Conservation (phyloP, 64 coral and sea anemone species). For the Pocillopora verrucosa region DNA sequence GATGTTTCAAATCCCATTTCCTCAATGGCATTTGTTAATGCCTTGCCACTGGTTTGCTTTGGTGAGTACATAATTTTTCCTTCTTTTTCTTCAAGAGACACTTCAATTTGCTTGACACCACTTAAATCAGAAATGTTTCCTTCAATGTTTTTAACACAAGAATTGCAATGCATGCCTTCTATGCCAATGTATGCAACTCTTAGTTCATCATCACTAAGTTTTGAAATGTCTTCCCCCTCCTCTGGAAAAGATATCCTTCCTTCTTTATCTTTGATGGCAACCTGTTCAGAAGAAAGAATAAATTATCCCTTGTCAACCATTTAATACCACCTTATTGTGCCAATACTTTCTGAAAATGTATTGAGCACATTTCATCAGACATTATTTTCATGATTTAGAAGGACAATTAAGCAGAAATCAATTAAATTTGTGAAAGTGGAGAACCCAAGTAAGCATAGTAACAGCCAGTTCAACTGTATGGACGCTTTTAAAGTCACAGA, state of each 20-base stretch:
- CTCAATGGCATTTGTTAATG: constrained; percentile 51
- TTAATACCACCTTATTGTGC: background rate
- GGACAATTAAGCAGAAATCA: too few relatives aligned
- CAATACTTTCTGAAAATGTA: too few relatives aligned
- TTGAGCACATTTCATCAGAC: too few relatives aligned
- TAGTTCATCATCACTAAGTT: constrained; percentile 7
- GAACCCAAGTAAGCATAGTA: too few relatives aligned
- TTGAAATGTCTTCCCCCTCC: constrained; percentile 41
- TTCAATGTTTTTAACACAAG: constrained; percentile 91
- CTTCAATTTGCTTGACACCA: constrained; percentile 70
- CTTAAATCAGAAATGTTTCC: constrained; percentile 46
- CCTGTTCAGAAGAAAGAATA: constrained; percentile 43
- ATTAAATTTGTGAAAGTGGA: too few relatives aligned
- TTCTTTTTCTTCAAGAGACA: constrained; percentile 84
- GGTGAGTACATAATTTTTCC: constrained; percentile 65
- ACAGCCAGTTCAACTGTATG: too few relatives aligned
- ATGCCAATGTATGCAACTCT: constrained; percentile 66
- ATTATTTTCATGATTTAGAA: too few relatives aligned
- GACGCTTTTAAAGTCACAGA: too few relatives aligned
- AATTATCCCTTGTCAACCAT: background rate
- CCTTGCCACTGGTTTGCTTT: constrained; percentile 50
- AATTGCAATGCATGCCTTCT: constrained; percentile 93
- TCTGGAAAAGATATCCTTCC: constrained; percentile 30
- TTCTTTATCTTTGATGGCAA: constrained; percentile 63
- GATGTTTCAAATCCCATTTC: constrained; percentile 90